Evolutionary conservation across 2,888 invertebrate genomes (phyloP).

Genomic region (Camponotus fellah): DNA sequence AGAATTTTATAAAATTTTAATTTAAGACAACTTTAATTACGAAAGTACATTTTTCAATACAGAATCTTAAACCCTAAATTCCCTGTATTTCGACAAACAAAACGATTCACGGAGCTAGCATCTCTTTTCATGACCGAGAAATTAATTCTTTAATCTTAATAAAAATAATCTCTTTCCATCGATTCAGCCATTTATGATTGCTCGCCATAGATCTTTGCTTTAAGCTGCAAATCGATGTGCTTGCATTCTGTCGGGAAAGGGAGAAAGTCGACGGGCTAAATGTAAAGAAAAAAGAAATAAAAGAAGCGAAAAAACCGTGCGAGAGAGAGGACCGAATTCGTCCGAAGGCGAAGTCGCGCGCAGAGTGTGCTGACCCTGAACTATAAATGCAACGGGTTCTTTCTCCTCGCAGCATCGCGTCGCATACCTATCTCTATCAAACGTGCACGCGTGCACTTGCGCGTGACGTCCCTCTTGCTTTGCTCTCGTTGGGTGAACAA

Average conservation of each 20-base stretch:
- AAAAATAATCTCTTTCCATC: constrained; percentile 8
- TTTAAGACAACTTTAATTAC: not conserved
- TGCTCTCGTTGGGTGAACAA: constrained; percentile 50
- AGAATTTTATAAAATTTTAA: not conserved
- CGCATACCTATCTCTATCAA: constrained; percentile 61
- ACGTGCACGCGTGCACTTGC: constrained; percentile 36
- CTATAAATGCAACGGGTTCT: constrained; percentile 79
- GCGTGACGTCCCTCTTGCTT: constrained; percentile 50
- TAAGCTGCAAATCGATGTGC: constrained; percentile 36
- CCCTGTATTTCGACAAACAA: not conserved
- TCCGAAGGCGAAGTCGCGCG: constrained; percentile 47
- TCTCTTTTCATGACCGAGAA: not conserved
- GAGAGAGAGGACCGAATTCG: constrained; percentile 55
- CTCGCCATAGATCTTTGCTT: constrained; percentile 55
- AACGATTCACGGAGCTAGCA: not conserved
- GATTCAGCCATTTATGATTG: too few species aligned
- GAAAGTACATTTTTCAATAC: not conserved
- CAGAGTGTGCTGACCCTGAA: constrained; percentile 81
- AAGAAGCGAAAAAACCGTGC: constrained; percentile 1
- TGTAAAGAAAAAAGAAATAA: not conserved
- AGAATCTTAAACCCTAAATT: not conserved
- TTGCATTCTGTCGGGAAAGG: constrained; percentile 46
- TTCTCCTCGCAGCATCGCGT: constrained; percentile 66
- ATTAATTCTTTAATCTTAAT: constrained; percentile 13
- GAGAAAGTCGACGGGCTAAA: constrained; percentile 23